Evolutionary conservation across 2,797 vertebrate genomes (phyloP), one percentile per base, ranked within the genome.

Genomic region (Carapus acus): DNA sequence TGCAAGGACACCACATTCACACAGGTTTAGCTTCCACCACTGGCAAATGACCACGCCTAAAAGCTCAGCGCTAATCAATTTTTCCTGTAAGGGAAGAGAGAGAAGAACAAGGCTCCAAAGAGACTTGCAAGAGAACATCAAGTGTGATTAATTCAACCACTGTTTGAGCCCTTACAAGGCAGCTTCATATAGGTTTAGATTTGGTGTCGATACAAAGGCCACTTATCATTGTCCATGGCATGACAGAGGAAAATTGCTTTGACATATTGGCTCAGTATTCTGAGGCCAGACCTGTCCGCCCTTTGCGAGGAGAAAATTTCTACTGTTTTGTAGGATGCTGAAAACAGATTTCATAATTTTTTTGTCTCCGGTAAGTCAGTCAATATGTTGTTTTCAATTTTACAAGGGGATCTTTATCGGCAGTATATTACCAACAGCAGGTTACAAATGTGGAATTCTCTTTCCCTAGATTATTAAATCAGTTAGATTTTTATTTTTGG

Each of bases 1-100:
- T 87, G 79, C 79, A 87, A 89, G 87, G 86, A 89, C 87, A 80
- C 80, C 78, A 70, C 73, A 69, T 78, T 81, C 75, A 75, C 79
- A 74, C 73, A 16, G 79, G 65, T 72, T 43, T 63, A 54, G 54
- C 33, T 63, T 63, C 78, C 18, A 55, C 69, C 77, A 51, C 69
- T 69, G 69, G 63, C 69, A 64, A 76, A 77, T 53, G 74, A 71
- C 54, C 69, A 34, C 13, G 44, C 22, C 80, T 78, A 70, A 80
- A 70, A 76, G 74, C 72, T 71, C 52, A 2, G 45, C 43, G 29
- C 69, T 78, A 71, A 80, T 83, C 76, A 62, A 77, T 79, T 42
- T 68, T 48, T 64, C 57, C 62, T 63, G 69, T 34, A 17, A 16
- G 60, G 19, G 58, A 44, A 46, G 58, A 49, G 53, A 39, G 46